Conservation (phyloP, 2,113 vertebrate genomes). For the Bostrychus sinensis region DNA sequence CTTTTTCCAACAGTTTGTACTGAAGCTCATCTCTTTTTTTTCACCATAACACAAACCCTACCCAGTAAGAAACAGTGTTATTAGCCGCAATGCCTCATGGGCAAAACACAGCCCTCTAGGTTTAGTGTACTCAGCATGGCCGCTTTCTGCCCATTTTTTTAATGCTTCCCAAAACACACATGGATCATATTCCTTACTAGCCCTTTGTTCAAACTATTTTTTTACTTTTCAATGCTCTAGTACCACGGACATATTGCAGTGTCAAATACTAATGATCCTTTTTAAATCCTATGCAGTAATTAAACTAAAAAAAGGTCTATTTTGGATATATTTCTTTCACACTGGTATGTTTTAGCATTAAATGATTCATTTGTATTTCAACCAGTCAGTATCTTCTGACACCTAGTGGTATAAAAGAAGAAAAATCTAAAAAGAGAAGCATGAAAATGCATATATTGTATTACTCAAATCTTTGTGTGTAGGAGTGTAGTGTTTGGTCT, state of each 20-base stretch:
- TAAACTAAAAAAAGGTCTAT: no score
- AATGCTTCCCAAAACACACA: neutral
- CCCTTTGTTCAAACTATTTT: neutral
- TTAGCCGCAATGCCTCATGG: neutral
- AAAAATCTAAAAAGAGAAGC: neutral
- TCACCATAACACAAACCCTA: neutral
- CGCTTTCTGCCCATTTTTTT: slow-evolving; percentile 8
- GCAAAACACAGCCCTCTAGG: slow-evolving; percentile 3
- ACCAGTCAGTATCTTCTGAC: slow-evolving; percentile 29
- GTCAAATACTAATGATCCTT: no score
- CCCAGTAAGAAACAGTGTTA: neutral
- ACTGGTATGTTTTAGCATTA: no score
- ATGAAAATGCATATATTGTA: neutral
- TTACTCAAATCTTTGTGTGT: neutral
- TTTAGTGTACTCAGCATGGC: slow-evolving; percentile 7
- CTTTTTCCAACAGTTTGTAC: slow-evolving; percentile 9
- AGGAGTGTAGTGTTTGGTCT: no score
- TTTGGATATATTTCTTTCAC: no score
- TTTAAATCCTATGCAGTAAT: no score
- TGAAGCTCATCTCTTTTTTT: slow-evolving; percentile 6
- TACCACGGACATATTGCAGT: no score
- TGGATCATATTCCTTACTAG: neutral
- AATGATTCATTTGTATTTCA: neutral
- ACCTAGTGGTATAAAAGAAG: slow-evolving; percentile 30
- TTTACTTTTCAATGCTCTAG: no score